phyloP scores from a whole-genome alignment of 2,888 invertebrate genomes.

The Julus scanicus region DNA sequence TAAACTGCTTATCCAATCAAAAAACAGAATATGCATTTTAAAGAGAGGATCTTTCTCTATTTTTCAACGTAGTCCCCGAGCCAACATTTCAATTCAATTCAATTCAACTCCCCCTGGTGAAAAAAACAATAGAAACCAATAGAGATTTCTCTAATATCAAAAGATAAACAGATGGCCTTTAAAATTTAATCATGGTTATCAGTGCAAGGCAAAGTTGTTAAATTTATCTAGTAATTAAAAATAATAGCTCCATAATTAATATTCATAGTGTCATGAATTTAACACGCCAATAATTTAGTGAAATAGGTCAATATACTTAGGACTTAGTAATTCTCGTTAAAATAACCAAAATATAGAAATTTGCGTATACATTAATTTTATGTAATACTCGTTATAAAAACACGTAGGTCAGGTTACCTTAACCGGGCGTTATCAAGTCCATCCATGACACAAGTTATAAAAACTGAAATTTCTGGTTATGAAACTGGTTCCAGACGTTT shows the following conservation, averaged over 20 bases:
- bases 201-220: not conserved
- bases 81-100: too few species aligned
- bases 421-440: not conserved
- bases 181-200: not conserved
- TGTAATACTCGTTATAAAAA: not conserved
- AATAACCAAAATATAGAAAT: not conserved
- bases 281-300: not conserved
- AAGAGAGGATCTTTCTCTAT: too few species aligned
- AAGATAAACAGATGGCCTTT: not conserved
- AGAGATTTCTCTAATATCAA: too few species aligned
- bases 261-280: not conserved
- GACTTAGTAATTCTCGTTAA: not conserved
- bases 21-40: too few species aligned
- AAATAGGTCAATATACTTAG: not conserved
- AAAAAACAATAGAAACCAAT: too few species aligned
- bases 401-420: not conserved
- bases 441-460: not conserved
- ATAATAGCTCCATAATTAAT: not conserved
- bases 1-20: too few species aligned
- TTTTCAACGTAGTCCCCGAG: too few species aligned
- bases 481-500: conserved; percentile 20
- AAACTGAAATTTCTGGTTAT: not conserved
- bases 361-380: not conserved
- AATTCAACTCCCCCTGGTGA: too few species aligned
- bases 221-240: not conserved